These are phyloP conservation scores for Dryococelus australis DNA, from an alignment of 2,888 invertebrate species.

Conservation along the genomic window DNA sequence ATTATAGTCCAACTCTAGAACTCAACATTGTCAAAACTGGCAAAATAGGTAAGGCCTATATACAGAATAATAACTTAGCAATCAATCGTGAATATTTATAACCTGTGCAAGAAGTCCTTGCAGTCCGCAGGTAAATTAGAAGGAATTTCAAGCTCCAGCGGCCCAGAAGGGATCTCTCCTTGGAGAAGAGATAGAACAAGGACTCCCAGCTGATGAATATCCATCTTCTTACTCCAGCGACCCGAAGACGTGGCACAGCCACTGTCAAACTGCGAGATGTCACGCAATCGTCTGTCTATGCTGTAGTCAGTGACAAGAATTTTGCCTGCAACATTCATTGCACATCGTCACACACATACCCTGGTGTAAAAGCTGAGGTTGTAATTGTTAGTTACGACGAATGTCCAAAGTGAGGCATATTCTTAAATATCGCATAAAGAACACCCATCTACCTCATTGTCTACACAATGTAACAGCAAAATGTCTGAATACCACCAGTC, in stretches of 20 bases:
- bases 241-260: conserved; percentile 58
- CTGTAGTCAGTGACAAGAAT: conserved; percentile 74
- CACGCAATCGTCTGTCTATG: conserved; percentile 71
- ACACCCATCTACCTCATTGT: too few species aligned
- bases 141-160: conserved; percentile 65
- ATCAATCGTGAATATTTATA: conserved; percentile 42
- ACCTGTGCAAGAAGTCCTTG: conserved; percentile 77
- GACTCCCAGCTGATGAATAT: conserved; percentile 76
- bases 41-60: too few species aligned
- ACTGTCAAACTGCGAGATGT: conserved; percentile 58
- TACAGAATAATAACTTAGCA: too few species aligned
- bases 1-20: too few species aligned
- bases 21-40: too few species aligned
- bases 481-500: too few species aligned
- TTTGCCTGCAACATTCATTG: conserved; percentile 55
- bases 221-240: conserved; percentile 71
- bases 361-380: too few species aligned
- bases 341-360: not conserved
- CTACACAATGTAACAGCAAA: too few species aligned
- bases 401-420: too few species aligned
- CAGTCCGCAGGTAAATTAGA: conserved; percentile 66
- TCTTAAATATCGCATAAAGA: too few species aligned
- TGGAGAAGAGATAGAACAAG: conserved; percentile 71
- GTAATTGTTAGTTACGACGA: too few species aligned
- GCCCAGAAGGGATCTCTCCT: conserved; percentile 61